Conservation (phyloP, 2,797 vertebrate species). For the Podarcis siculus region DNA sequence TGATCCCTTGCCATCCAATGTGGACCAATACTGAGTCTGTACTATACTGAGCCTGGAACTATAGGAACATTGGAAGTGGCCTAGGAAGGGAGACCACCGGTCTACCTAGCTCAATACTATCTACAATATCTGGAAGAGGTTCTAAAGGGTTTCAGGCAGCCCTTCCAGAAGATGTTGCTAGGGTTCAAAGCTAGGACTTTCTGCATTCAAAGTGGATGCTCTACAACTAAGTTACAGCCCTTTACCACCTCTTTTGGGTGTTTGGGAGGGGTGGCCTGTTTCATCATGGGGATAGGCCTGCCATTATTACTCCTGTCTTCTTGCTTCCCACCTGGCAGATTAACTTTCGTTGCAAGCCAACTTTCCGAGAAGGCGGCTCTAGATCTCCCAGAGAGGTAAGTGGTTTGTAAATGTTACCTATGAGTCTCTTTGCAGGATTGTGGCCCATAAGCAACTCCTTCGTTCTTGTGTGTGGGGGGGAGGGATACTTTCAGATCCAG, state of each 20-base stretch:
- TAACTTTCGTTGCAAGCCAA: slow-evolving; percentile 97
- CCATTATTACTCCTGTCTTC: slow-evolving; percentile 25
- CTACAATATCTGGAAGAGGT: too few relatives aligned
- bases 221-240: too few relatives aligned
- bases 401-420: background rate
- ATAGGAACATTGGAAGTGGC: too few relatives aligned
- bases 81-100: too few relatives aligned
- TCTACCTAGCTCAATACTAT: too few relatives aligned
- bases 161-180: too few relatives aligned
- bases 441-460: background rate
- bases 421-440: background rate
- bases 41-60: background rate
- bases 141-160: too few relatives aligned
- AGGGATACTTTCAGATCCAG: slow-evolving; percentile 25
- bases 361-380: slow-evolving; percentile 93
- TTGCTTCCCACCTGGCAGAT: slow-evolving; percentile 82
- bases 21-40: too few relatives aligned
- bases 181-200: too few relatives aligned
- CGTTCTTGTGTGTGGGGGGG: background rate
- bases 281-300: background rate
- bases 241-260: background rate
- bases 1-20: too few relatives aligned
- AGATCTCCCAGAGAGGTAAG: slow-evolving; percentile 94
- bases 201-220: too few relatives aligned
- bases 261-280: background rate